Evolutionary conservation across 2,888 invertebrate genomes (phyloP), one percentile per base, ranked within the genome.

Genomic region (Apotomis betuletana): DNA sequence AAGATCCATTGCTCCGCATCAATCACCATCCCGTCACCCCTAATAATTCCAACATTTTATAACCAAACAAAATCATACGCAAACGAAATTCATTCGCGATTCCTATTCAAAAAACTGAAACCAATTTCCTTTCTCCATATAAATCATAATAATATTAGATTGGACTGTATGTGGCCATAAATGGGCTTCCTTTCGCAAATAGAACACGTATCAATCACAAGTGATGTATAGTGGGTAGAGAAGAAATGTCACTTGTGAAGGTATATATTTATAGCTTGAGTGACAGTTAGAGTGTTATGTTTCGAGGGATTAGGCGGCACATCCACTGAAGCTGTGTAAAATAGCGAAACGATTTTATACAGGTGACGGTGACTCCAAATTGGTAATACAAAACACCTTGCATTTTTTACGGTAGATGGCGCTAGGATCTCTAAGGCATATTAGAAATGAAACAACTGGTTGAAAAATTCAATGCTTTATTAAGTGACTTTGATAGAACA

Each of bases 61-160:
- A n/a, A 51, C 55, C 52, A 60, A 59, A 41, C 51, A 52, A 51
- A 54, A 49, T 27, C 27, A 27, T 8, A 59, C 51, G 51, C 15
- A 59, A 59, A 54, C 46, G 8, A 10, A 55, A 62, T 15, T 62
- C 10, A 58, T 67, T 36, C 46, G 15, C 9, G 36, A 60, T 70
- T 65, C 41, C 59, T 65, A 70, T 70, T 65, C 60, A 65, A 55
- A 59, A 60, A 54, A 58, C 59, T 46, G 46, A 55, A 70, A 65
- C 54, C 70, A 65, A 70, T 70, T 70, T 70, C 54, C 65, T 54
- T 38, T 36, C 54, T 12, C 54, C 46, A 70, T 49, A 70, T 70
- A 70, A 70, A 65, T 65, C 70, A 70, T 65, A 59, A 70, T 69
- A 69, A 63, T 64, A 52, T 64, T 62, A 57, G 46, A 70, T 70